Percentiles rank a stretch among this genome's conserved stretches.
These are phyloP conservation scores for Luscinia luscinia DNA, from an alignment of 2,797 vertebrate genomes.

Conservation along the genomic window DNA sequence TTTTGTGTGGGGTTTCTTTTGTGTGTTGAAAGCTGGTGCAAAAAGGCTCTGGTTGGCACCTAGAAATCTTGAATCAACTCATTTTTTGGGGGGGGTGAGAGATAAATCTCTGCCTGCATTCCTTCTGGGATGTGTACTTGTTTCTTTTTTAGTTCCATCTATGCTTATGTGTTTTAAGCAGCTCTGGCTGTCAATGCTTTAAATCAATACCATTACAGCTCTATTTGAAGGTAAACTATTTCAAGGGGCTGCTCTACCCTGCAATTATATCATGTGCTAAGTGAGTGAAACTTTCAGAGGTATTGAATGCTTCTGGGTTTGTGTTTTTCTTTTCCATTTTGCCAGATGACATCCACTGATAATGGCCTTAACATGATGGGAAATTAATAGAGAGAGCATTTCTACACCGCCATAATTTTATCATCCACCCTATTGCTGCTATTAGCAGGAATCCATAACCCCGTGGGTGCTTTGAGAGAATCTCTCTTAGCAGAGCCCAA, in stretches of 20 bases:
- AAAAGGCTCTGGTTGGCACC: neutral
- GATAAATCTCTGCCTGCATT: neutral
- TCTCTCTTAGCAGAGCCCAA: slow-evolving; percentile 70
- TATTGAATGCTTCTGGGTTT: slow-evolving; percentile 43
- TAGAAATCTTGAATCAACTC: neutral
- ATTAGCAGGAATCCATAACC: slow-evolving; percentile 78
- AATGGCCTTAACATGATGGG: slow-evolving; percentile 77
- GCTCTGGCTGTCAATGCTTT: neutral
- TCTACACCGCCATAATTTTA: slow-evolving; percentile 73
- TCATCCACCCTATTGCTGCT: slow-evolving; percentile 72
- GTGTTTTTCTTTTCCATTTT: slow-evolving; percentile 57
- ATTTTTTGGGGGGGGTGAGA: fast-evolving
- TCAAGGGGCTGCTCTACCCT: slow-evolving; percentile 12
- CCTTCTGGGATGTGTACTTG: neutral
- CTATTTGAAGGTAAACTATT: slow-evolving; percentile 57
- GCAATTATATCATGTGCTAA: slow-evolving; percentile 44
- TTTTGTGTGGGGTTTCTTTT: no score
- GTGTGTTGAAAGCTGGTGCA: neutral
- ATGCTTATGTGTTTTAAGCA: slow-evolving; percentile 6
- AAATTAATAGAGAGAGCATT: slow-evolving; percentile 82
- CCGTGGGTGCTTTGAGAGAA: slow-evolving; percentile 75
- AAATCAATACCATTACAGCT: slow-evolving; percentile 61
- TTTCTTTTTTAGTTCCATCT: neutral
- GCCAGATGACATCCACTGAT: slow-evolving; percentile 75
- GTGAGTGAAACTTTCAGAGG: slow-evolving; percentile 59